These are phyloP conservation scores for Indicator indicator DNA, from an alignment of 2,113 vertebrate genomes.

Conservation along the genomic window DNA sequence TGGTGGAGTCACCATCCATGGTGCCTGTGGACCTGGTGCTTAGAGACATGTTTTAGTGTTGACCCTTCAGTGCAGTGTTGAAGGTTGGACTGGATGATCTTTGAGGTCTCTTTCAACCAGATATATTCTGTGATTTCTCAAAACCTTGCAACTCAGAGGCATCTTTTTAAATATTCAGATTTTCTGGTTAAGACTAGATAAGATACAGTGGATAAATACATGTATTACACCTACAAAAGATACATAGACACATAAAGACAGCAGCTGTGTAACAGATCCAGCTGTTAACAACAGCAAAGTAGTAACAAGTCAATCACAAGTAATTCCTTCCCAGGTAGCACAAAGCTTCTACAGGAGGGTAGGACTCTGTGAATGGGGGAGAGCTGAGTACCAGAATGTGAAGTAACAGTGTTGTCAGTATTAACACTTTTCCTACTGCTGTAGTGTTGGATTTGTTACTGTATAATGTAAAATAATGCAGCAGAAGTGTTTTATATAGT, in stretches of 20 bases:
- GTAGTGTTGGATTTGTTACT: not conserved
- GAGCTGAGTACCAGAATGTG: not conserved
- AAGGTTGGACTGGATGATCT: no score
- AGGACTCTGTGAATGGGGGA: not conserved
- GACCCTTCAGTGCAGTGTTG: no score
- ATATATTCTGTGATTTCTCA: not conserved
- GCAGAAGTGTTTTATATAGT: not conserved
- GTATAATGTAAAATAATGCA: not conserved
- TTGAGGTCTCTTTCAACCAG: no score
- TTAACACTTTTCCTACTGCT: not conserved
- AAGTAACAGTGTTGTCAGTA: not conserved
- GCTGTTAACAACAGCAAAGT: not conserved
- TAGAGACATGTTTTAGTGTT: no score
- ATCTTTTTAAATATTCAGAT: not conserved
- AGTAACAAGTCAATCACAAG: not conserved
- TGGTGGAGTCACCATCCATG: no score
- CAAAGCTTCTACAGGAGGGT: not conserved
- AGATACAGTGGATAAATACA: not conserved
- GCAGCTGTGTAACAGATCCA: not conserved
- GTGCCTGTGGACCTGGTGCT: no score
- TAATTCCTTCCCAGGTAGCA: not conserved
- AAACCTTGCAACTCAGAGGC: not conserved
- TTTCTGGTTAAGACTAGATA: not conserved
- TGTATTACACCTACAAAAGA: not conserved
- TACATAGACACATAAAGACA: not conserved